These are phyloP conservation scores for Melanogrammus aeglefinus DNA, from an alignment of 2,797 vertebrate genomes.

Conservation along the genomic window DNA sequence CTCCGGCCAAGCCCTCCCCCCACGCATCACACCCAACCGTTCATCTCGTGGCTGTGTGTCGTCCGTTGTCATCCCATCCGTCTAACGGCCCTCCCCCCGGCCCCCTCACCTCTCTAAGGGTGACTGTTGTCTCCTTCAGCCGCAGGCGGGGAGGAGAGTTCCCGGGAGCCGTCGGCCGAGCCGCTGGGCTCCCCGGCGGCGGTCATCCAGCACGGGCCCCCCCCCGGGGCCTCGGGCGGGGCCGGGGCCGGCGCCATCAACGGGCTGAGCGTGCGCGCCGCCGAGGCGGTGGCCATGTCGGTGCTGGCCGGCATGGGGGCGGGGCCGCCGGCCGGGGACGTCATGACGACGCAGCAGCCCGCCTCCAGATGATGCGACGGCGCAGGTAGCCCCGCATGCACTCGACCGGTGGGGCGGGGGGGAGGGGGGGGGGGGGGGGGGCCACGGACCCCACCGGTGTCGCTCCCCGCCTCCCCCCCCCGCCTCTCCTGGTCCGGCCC, in stretches of 20 bases:
- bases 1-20: neutral
- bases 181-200: slow-evolving; percentile 81
- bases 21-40: neutral
- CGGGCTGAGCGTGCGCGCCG: slow-evolving; percentile 85
- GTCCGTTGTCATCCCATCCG: neutral
- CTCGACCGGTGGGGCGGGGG: slow-evolving; percentile 50
- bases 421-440: slow-evolving; percentile 43
- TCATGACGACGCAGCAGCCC: slow-evolving; percentile 73
- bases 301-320: slow-evolving; percentile 91
- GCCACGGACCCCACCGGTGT: slow-evolving; percentile 26
- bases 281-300: slow-evolving; percentile 90
- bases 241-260: slow-evolving; percentile 69
- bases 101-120: slow-evolving; percentile 74
- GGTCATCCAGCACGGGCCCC: slow-evolving; percentile 84
- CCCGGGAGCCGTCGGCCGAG: slow-evolving; percentile 79
- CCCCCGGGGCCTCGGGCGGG: slow-evolving; percentile 51
- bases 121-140: slow-evolving; percentile 71
- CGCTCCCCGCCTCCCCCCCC: neutral
- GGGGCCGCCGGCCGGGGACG: slow-evolving; percentile 77
- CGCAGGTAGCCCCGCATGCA: slow-evolving; percentile 52
- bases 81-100: slow-evolving; percentile 44
- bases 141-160: slow-evolving; percentile 79
- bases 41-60: slow-evolving; percentile 1
- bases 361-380: slow-evolving; percentile 87
- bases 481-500: slow-evolving; percentile 1